Evolutionary conservation across 2,888 invertebrate species (phyloP), one percentile per base, ranked within the genome.

Genomic region (Chirona hameri): DNA sequence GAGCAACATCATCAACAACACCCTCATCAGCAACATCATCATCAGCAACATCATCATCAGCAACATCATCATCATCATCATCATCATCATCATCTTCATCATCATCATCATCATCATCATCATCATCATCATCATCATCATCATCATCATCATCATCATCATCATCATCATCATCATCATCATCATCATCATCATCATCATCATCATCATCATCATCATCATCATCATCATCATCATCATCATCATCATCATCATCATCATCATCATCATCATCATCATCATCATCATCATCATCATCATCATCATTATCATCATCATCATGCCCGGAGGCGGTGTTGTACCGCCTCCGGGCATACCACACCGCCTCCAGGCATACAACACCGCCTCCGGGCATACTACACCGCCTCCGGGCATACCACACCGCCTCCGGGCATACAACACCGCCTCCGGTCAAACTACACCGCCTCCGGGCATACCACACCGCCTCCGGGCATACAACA

Each of bases 41-140:
- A n/a, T n/a, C n/a, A n/a, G n/a, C n/a, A n/a, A n/a, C n/a, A n/a
- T n/a, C n/a, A n/a, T n/a, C n/a, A n/a, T n/a, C n/a, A n/a, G n/a
- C n/a, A n/a, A n/a, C n/a, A n/a, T n/a, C n/a, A n/a, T n/a, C n/a
- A n/a, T n/a, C n/a, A n/a, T n/a, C n/a, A 65, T 65, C 65, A 65
- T 65, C 65, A 65, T 65, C 65, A 65, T 65, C 65, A 65, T 65
- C 65, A 65, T 65, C 65, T 21, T 65, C 65, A 65, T 65, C 65
- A 65, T 65, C 65, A 65, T 65, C 65, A 65, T 65, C 65, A 65
- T 65, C 65, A 65, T 65, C 65, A 65, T 65, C 65, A 65, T 65
- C 65, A 65, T 65, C 65, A 65, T 65, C 65, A 65, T 65, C 65
- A 65, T 65, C 65, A 65, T 65, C 65, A 65, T 65, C 65, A 65